These are phyloP conservation scores for Agelas oroides DNA, from an alignment of 37 sponge, comb jelly and placozoan species.

Conservation along the genomic window DNA sequence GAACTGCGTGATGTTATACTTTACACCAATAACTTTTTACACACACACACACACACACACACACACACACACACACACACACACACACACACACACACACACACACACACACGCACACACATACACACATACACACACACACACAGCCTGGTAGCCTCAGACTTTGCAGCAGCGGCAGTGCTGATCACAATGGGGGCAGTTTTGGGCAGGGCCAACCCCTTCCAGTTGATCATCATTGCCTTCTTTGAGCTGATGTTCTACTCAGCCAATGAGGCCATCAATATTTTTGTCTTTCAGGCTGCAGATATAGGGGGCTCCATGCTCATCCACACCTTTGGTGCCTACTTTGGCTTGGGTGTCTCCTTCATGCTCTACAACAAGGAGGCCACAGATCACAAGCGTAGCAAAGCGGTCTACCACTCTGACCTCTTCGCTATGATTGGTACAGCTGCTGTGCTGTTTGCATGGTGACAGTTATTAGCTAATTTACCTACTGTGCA, in stretches of 20 bases:
- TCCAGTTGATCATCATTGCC: slow-evolving; percentile 86
- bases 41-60: too few relatives aligned
- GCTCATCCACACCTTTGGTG: slow-evolving; percentile 94
- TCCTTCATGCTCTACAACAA: slow-evolving; percentile 75
- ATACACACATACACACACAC: not conserved
- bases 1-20: too few relatives aligned
- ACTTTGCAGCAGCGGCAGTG: slow-evolving; percentile 91
- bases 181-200: slow-evolving; percentile 95
- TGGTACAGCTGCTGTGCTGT: slow-evolving; percentile 63
- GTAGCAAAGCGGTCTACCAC: slow-evolving; percentile 69
- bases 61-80: too few relatives aligned
- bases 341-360: slow-evolving; percentile 92
- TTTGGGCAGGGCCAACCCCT: slow-evolving; percentile 82
- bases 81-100: too few relatives aligned
- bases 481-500: too few relatives aligned
- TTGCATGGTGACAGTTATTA: too few relatives aligned
- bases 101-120: too few relatives aligned
- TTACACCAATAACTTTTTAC: too few relatives aligned
- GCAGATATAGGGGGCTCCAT: slow-evolving; percentile 95
- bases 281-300: slow-evolving; percentile 67
- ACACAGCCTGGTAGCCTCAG: slow-evolving; percentile 81
- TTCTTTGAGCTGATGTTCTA: slow-evolving; percentile 88
- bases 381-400: slow-evolving; percentile 56
- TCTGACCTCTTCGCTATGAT: slow-evolving; percentile 96
- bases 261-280: slow-evolving; percentile 79